Percentiles rank a stretch among this genome's conserved stretches.
These are phyloP conservation scores for Copsychus sechellarum DNA, from an alignment of 2,113 vertebrate species.

Conservation along the genomic window DNA sequence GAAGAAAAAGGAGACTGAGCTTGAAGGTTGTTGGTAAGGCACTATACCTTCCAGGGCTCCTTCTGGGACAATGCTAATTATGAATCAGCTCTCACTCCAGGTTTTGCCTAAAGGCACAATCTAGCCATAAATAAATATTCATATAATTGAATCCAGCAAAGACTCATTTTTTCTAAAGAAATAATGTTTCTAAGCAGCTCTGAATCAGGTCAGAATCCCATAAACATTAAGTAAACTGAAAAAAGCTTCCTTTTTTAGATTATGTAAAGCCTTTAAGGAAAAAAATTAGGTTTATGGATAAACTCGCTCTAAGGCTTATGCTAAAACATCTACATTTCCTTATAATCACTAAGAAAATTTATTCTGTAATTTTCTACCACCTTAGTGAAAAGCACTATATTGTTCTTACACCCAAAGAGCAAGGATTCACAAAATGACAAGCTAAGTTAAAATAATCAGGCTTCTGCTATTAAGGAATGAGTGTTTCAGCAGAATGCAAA, in stretches of 20 bases:
- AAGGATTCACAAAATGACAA: background rate
- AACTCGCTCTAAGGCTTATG: background rate
- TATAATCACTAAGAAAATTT: background rate
- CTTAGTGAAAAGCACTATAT: background rate
- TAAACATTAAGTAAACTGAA: background rate
- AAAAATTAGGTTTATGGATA: background rate
- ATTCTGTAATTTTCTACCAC: background rate
- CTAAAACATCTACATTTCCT: background rate
- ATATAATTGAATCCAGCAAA: background rate
- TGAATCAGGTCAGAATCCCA: background rate
- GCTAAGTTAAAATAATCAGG: background rate
- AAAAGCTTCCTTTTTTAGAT: background rate
- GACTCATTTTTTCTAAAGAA: background rate
- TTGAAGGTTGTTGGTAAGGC: background rate
- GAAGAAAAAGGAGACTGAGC: background rate
- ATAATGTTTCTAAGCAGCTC: background rate
- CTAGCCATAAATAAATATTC: background rate
- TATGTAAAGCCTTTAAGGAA: background rate
- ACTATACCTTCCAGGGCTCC: background rate
- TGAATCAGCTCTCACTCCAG: background rate
- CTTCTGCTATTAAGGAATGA: background rate
- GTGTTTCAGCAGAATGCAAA: background rate
- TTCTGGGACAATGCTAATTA: conserved; percentile 13
- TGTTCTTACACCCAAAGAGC: background rate
- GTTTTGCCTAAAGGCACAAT: background rate